Evolutionary conservation across 2,888 invertebrate genomes (phyloP), one percentile per base, ranked within the genome.

Genomic region (Hedychridium roseum): DNA sequence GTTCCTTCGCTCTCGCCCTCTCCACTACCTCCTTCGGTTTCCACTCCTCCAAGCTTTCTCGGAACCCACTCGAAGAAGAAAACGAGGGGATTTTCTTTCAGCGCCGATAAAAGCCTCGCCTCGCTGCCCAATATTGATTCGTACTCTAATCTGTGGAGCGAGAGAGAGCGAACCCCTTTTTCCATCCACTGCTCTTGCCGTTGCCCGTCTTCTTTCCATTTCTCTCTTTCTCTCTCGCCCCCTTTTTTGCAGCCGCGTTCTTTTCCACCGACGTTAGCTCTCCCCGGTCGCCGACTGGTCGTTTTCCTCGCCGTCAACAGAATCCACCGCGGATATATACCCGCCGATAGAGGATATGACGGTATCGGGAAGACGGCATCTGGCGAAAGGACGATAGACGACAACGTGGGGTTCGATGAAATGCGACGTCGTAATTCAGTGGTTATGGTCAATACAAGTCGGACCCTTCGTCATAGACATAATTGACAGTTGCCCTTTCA

Each of bases 101-200:
- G 59, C 64, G 57, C 65, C 71, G 76, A 76, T 76, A 76, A 76
- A 78, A 77, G 74, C 71, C 60, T 68, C 69, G 73, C 71, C 62
- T 70, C 72, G 64, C 68, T 72, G 74, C 74, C 72, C 78, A 77
- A 78, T 78, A 78, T 78, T 78, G 78, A 78, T 78, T 78, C 73
- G 71, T 64, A 66, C 71, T 75, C 72, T 77, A 76, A 78, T 78
- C 77, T 72, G 71, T 65, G 67, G 71, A 71, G 67, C 70, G 71
- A n/a, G n/a, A n/a, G n/a, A n/a, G n/a, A n/a, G n/a, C n/a, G n/a
- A n/a, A 66, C 66, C 63, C 65, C 63, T 43, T 50, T 39, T 21
- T 15, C 43, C 32, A 27, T n/a, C 11, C 26, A 12, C 9, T 11
- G 9, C 37, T 39, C 28, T 37, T 36, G 9, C 17, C 30, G 11